phyloP scores from a whole-genome alignment of 2,888 invertebrate species.

The Podotricha telesiphe region DNA sequence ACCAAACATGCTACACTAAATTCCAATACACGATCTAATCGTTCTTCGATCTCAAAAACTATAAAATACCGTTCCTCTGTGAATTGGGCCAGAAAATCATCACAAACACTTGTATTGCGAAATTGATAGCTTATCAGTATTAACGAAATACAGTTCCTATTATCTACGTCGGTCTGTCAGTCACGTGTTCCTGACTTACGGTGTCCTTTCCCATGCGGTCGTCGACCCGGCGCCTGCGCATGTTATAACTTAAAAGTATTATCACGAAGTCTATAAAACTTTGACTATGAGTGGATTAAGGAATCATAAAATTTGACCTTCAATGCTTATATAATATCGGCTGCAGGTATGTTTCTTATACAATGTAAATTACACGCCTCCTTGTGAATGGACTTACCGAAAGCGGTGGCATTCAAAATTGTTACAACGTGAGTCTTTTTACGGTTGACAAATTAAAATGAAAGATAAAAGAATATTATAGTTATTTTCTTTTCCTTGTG shows the following conservation, averaged over 20 bases:
- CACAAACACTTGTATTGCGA: conserved; percentile 35
- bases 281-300: conserved; percentile 60
- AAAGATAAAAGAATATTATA: background rate
- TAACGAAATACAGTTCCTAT: conserved; percentile 1
- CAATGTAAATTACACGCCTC: conserved; percentile 23
- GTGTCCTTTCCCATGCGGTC: conserved; percentile 53
- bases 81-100: conserved; percentile 24
- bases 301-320: conserved; percentile 65
- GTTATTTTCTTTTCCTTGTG: background rate
- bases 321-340: conserved; percentile 43
- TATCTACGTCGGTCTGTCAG: conserved; percentile 28
- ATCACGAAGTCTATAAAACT: conserved; percentile 56
- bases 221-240: conserved; percentile 58
- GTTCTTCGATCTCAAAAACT: conserved; percentile 16
- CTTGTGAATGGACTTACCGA: conserved; percentile 19
- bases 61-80: conserved; percentile 6
- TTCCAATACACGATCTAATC: conserved; percentile 10
- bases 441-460: conserved; percentile 13
- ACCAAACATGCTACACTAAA: background rate
- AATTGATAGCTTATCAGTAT: conserved; percentile 31
- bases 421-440: conserved; percentile 13
- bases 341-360: conserved; percentile 27
- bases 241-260: conserved; percentile 52
- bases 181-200: conserved; percentile 42
- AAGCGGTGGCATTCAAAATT: background rate